Conservation (phyloP, 2,797 vertebrate species). For the Neoniphon sammara region DNA sequence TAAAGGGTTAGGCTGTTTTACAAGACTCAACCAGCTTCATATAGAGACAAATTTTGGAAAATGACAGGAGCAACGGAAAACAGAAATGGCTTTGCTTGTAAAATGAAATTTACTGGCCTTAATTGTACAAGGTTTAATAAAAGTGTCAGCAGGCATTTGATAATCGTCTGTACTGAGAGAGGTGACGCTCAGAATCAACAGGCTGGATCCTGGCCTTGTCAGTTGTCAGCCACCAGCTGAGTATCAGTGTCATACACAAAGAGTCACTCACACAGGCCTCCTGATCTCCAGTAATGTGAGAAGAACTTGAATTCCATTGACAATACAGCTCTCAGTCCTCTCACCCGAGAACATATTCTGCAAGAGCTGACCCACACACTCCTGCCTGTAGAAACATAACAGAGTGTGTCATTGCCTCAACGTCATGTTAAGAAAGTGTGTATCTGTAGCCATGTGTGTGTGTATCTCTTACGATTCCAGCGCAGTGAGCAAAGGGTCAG, state of each 20-base stretch:
- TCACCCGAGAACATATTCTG: constrained; percentile 95
- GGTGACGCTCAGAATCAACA: background rate
- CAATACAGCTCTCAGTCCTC: constrained; percentile 89
- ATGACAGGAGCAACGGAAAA: background rate
- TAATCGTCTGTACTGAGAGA: background rate
- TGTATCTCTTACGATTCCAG: constrained; percentile 93
- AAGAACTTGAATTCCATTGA: constrained; percentile 94
- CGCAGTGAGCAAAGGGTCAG: constrained; percentile 91
- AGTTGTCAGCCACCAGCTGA: background rate
- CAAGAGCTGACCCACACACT: constrained; percentile 93
- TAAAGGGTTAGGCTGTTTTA: background rate
- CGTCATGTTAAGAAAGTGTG: constrained; percentile 6
- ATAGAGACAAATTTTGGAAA: background rate
- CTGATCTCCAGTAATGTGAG: constrained; percentile 93
- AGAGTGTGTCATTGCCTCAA: background rate
- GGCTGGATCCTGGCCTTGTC: background rate
- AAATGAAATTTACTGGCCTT: background rate
- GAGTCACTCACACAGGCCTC: constrained; percentile 89
- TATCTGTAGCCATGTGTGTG: background rate
- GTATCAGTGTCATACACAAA: background rate
- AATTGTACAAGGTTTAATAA: background rate
- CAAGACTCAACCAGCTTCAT: background rate
- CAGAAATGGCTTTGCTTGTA: background rate
- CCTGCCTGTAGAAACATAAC: constrained; percentile 85
- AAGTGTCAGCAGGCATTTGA: background rate